phyloP scores from a whole-genome alignment of 2,113 vertebrate species.

The Zapornia atra region DNA sequence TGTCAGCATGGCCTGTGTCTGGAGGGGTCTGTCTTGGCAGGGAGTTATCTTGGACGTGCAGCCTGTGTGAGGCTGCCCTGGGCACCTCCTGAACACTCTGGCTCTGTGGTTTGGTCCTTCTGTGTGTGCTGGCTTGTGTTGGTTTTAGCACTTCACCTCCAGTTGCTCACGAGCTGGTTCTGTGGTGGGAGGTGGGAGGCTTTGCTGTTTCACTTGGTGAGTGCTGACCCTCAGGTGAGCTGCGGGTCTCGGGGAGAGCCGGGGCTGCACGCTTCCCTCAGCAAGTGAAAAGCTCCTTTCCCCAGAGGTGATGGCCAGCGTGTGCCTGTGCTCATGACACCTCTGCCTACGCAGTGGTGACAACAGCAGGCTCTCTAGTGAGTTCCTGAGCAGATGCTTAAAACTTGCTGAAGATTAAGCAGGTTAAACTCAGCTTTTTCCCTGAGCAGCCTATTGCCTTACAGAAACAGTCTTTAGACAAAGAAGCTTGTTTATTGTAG shows the following conservation, averaged over 20 bases:
- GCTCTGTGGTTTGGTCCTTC: not conserved
- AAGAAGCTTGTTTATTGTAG: not conserved
- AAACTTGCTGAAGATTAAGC: not conserved
- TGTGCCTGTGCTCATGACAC: not conserved
- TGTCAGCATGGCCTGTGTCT: not conserved
- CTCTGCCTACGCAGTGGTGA: not conserved
- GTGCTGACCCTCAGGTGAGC: not conserved
- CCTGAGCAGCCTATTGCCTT: not conserved
- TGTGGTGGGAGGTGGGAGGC: not conserved
- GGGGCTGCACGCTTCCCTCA: not conserved
- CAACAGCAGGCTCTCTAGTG: not conserved
- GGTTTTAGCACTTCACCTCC: not conserved
- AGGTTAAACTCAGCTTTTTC: not conserved
- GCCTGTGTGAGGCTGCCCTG: not conserved
- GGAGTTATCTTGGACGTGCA: not conserved
- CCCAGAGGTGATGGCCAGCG: not conserved
- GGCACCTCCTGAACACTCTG: not conserved
- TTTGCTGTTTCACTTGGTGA: not conserved
- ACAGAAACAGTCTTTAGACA: not conserved
- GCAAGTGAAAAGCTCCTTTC: not conserved
- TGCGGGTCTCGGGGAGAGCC: not conserved
- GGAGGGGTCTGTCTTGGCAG: not conserved
- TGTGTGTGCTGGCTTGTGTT: rapidly evolving
- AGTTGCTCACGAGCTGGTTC: not conserved
- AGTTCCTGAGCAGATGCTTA: not conserved